Percentiles rank a stretch among this genome's conserved stretches.
These are phyloP conservation scores for Neodontobutis hainanensis DNA, from an alignment of 2,113 vertebrate species.

Conservation along the genomic window DNA sequence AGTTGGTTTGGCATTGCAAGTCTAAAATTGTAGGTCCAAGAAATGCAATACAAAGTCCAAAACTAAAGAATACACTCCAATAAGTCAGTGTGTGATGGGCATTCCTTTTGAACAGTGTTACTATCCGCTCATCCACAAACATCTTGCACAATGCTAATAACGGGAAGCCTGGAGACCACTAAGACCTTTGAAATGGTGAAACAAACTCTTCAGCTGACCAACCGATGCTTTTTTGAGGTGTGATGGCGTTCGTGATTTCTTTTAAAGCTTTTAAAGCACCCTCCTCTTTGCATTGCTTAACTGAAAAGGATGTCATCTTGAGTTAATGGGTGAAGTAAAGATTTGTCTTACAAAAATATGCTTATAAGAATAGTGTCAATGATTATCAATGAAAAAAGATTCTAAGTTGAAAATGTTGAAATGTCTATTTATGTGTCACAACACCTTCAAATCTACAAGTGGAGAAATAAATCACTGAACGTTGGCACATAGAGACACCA, in stretches of 20 bases:
- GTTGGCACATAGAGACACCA: constrained; percentile 17
- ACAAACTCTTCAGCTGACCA: neutral
- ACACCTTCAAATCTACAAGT: constrained; percentile 11
- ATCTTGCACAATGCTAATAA: constrained; percentile 61
- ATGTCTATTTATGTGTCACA: constrained; percentile 39
- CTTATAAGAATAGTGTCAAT: constrained; percentile 69
- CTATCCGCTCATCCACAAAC: constrained; percentile 85
- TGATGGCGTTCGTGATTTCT: constrained; percentile 22
- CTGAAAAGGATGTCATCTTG: constrained; percentile 62
- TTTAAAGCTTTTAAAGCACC: constrained; percentile 65
- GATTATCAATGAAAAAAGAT: constrained; percentile 58
- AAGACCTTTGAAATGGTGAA: neutral
- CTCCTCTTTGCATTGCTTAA: constrained; percentile 54
- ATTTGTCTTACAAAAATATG: constrained; percentile 52
- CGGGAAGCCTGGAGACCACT: neutral
- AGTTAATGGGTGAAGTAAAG: constrained; percentile 77
- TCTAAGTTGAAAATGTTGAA: constrained; percentile 36
- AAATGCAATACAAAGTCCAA: constrained; percentile 95
- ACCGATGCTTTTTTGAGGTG: neutral
- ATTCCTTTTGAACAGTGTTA: constrained; percentile 87
- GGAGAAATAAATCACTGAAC: constrained; percentile 37
- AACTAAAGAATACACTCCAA: constrained; percentile 98
- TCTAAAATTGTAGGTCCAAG: constrained; percentile 94
- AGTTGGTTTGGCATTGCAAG: constrained; percentile 93
- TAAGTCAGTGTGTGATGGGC: constrained; percentile 93